Base-by-base conservation (phyloP, 1,140 invertebrate species). In the Latrodectus geometricus region DNA sequence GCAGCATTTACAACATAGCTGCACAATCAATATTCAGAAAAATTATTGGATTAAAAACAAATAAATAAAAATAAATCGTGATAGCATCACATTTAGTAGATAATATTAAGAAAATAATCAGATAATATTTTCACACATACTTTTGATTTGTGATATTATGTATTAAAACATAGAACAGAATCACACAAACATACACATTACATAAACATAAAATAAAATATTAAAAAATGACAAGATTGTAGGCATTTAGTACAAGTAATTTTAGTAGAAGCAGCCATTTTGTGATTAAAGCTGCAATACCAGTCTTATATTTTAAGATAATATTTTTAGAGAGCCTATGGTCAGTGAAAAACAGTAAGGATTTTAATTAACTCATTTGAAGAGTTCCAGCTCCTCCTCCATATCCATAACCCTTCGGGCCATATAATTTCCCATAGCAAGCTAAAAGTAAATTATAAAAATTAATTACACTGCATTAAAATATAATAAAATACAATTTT, bases 391-490 rank as follows among this genome's bases (percentile, higher is more conserved):
- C 96, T 90, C 96, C 96, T 93, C 96, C 95, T 89, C 96, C 96
- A 92, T 96, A 97, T 89, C 96, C 96, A 92, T 97, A 97, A 91
- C 96, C 96, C 92, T 97, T 97, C 87, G 96, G 96, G 89, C 96
- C 96, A 92, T 97, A 98, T 92, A 95, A 95, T 94, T 96, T 97
- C 90, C 94, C 96, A 92, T 98, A 98, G 94, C 96, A 97, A 90
- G 95, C 96, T 97, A 94, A 94, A 92, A 96, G 97, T 90, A 97
- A 8, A 61, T n/a, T n/a, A n/a, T n/a, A 61, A 61, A 61, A 61
- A 61, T 4, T 61, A 1, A 61, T 61, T 14, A 3, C 11, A 14
- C 11, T 61, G 3, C 54, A 61, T 61, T 61, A 35, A 35, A 35
- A 35, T n/a, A n/a, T n/a, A n/a, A n/a, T 35, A 1, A 35, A 35